These are phyloP conservation scores for Perca flavescens DNA, from an alignment of 2,113 vertebrate species.

Conservation along the genomic window DNA sequence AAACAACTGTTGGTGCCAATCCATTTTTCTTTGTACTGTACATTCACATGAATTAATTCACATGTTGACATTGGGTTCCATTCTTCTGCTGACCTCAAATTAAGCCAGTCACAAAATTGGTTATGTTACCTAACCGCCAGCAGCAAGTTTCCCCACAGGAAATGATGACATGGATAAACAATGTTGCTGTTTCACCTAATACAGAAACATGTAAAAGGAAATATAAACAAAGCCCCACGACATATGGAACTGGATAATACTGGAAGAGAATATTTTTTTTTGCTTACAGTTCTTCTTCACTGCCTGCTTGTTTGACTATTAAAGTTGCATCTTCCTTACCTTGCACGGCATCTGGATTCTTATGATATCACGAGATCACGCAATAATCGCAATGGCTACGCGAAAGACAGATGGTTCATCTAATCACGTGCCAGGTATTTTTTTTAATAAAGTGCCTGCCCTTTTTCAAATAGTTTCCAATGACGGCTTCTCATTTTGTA, in stretches of 20 bases:
- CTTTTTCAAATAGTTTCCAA: no score
- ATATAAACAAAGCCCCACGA: neutral
- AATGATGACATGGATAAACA: conserved; percentile 20
- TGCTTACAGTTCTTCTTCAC: neutral
- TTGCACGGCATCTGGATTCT: no score
- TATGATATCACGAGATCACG: no score
- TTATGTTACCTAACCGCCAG: conserved; percentile 6
- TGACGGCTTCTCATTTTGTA: no score
- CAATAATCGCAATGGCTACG: no score
- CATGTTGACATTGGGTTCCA: conserved; percentile 54
- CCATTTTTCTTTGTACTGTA: conserved; percentile 68
- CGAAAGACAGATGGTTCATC: no score
- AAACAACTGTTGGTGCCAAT: conserved; percentile 64
- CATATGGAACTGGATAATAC: neutral
- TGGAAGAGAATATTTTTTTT: neutral
- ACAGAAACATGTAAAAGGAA: conserved; percentile 7
- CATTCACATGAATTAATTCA: conserved; percentile 59
- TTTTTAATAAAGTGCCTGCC: no score
- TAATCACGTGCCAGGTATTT: no score
- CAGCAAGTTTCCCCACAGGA: conserved; percentile 5
- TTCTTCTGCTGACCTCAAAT: conserved; percentile 51
- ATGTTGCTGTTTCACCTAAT: conserved; percentile 19
- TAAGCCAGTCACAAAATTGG: conserved; percentile 28
- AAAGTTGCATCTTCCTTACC: conserved; percentile 13
- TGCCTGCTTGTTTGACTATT: neutral